Base-by-base conservation (phyloP, 2,797 vertebrate species). In the Lepus oiostolus region DNA sequence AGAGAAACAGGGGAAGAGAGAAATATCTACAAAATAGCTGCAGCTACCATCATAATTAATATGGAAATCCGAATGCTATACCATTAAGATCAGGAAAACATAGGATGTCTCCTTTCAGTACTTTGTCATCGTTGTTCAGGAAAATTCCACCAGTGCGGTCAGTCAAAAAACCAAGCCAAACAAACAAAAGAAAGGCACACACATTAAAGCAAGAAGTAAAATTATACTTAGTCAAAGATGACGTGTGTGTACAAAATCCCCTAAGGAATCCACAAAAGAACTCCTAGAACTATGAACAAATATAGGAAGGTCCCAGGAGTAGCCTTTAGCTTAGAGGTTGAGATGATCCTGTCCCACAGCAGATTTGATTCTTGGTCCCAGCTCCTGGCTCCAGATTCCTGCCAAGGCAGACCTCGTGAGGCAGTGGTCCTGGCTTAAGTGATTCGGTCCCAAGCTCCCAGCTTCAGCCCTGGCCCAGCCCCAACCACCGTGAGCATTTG, bases 191-290 rank as follows among this genome's bases (percentile, higher is more conserved):
- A 65, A 60, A 77, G 30, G 11, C 19, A 76, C 1, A 32, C 16
- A 88, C 13, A 90, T 60, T 77, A 88, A 54, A 76, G 21, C 28
- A 52, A 81, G n/a, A 79, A 72, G 2, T 72, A 84, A 91, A 94
- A 54, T 14, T 11, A 42, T 47, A 47, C 76, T 79, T 65, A 10
- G 52, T 91, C 68, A 85, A 12, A 89, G 38, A 28, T 71, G 52
- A 62, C 52, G 24, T 4, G 13, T 79, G 42, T 24, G 32, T 14
- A 28, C 26, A 47, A 52, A 68, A 82, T 65, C 14, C 67, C 52
- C 42, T 11, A 58, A 89, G 52, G 60, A 70, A 47, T 60, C 38
- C 67, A 86, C 26, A 17, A 83, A 88, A 91, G 75, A 85, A 79
- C 38, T 14, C 9, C 22, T 63, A 54, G 30, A 88, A 28, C 7